Evolutionary conservation across 2,797 vertebrate genomes (phyloP), one percentile per base, ranked within the genome.

Genomic region (Lemur catta): DNA sequence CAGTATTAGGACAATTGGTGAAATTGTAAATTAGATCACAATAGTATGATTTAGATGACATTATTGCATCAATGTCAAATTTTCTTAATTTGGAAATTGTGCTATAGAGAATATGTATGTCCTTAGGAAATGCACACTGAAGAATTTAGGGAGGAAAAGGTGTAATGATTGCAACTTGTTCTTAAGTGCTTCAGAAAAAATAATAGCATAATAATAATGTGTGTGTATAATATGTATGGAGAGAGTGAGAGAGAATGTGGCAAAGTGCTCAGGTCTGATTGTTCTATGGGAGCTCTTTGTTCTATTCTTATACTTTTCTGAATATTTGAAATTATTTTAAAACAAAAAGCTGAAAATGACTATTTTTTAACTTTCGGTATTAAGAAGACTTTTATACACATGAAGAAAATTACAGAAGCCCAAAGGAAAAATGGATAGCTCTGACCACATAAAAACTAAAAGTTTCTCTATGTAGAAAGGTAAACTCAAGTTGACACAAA

Each of bases 271-370:
- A 65, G 10, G 20, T 43, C 80, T 91, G 28, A 76, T 88, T 24
- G 2, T 33, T 9, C 6, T 75, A 6, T 59, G 57, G 38, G 7
- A 46, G 22, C n/a, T 84, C 13, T 91, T 85, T 87, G 33, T 71
- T 33, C 5, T 82, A 43, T 38, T 92, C 11, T 74, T 79, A 59
- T 17, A 55, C 13, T 65, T 84, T 80, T 75, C 11, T 41, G 11
- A 50, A 80, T 75, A 33, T 33, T 80, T 90, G n/a, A 95, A 94
- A 71, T 91, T 43, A 93, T 41, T 88, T 93, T 59, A 81, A 63
- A 89, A 84, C 85, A 43, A 86, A 88, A 88, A 85, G 28, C 57
- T 76, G 30, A 81, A 84, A 93, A 57, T 89, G 33, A 63, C 15
- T 65, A 15, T n/a, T 65, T n/a, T 65, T 65, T n/a, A 65, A 65